A percentile compares a stretch with the other conserved stretches of the same genome.
phyloP scores from a whole-genome alignment of 1,140 invertebrate genomes.

The Diprion similis region DNA sequence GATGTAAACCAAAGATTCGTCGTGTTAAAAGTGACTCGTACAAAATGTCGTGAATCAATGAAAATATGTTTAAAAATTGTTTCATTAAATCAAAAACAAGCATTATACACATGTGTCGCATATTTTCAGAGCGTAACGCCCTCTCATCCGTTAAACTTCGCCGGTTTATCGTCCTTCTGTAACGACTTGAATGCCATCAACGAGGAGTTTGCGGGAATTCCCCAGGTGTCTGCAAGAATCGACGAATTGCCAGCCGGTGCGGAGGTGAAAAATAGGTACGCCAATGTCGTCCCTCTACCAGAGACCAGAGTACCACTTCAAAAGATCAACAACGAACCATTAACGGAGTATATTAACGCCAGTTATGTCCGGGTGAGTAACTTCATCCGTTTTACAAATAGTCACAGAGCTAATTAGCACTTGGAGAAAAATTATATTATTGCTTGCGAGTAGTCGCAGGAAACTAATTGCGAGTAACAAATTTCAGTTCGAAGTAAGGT shows the following conservation, averaged over 20 bases:
- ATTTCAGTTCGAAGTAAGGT: neutral
- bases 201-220: constrained; percentile 81
- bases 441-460: neutral
- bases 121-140: constrained; percentile 68
- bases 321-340: constrained; percentile 72
- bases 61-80: neutral
- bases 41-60: no score
- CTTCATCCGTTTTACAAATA: neutral
- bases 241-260: constrained; percentile 86
- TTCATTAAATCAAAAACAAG: neutral
- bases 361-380: constrained; percentile 81
- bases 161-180: constrained; percentile 76
- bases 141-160: constrained; percentile 76
- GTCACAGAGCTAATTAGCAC: neutral
- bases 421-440: constrained; percentile 10
- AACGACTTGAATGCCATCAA: constrained; percentile 75
- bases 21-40: no score
- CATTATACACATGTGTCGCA: neutral
- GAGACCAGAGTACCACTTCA: constrained; percentile 83
- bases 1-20: no score
- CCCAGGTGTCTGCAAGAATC: constrained; percentile 75
- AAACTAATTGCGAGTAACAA: neutral
- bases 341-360: constrained; percentile 91
- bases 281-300: constrained; percentile 91
- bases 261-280: constrained; percentile 92